Evolutionary conservation across 2,888 invertebrate species (phyloP).

Genomic region (Apotomis betuletana): DNA sequence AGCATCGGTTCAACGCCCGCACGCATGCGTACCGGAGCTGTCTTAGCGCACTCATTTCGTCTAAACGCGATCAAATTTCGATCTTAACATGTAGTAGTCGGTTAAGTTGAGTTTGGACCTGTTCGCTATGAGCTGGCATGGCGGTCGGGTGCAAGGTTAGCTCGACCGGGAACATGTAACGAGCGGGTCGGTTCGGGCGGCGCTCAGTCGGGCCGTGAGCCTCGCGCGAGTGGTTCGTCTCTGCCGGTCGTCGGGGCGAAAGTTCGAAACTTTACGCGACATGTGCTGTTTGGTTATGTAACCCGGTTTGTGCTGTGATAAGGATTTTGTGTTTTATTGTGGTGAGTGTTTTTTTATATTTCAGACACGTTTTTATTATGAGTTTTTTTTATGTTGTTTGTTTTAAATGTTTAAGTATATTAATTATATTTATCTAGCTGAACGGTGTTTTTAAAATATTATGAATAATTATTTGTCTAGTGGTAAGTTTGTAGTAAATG

Average conservation of each 20-base stretch:
- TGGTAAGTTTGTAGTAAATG: too few species aligned
- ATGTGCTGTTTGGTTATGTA: slow-evolving; percentile 31
- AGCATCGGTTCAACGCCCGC: slow-evolving; percentile 71
- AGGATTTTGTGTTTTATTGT: slow-evolving; percentile 29
- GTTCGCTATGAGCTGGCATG: background rate
- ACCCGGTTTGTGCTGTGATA: slow-evolving; percentile 21
- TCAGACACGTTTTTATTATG: background rate
- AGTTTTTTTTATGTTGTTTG: background rate
- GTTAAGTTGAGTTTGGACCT: slow-evolving; percentile 46
- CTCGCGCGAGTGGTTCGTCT: slow-evolving; percentile 63
- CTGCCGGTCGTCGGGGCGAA: slow-evolving; percentile 46
- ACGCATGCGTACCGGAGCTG: slow-evolving; percentile 76
- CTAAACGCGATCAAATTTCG: slow-evolving; percentile 81
- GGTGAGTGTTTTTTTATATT: slow-evolving; percentile 23
- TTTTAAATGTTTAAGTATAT: too few species aligned
- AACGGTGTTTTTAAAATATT: too few species aligned
- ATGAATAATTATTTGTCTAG: too few species aligned
- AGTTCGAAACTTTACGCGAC: slow-evolving; percentile 35
- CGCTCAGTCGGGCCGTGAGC: slow-evolving; percentile 64
- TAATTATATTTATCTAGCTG: too few species aligned
- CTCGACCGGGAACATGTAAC: background rate
- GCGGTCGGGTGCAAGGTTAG: background rate
- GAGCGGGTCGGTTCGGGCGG: slow-evolving; percentile 58
- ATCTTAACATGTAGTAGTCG: slow-evolving; percentile 74
- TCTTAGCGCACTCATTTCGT: slow-evolving; percentile 68